Evolutionary conservation across 2,888 invertebrate genomes (phyloP), one percentile per base, ranked within the genome.

Genomic region (Leptinotarsa rubiginosa): DNA sequence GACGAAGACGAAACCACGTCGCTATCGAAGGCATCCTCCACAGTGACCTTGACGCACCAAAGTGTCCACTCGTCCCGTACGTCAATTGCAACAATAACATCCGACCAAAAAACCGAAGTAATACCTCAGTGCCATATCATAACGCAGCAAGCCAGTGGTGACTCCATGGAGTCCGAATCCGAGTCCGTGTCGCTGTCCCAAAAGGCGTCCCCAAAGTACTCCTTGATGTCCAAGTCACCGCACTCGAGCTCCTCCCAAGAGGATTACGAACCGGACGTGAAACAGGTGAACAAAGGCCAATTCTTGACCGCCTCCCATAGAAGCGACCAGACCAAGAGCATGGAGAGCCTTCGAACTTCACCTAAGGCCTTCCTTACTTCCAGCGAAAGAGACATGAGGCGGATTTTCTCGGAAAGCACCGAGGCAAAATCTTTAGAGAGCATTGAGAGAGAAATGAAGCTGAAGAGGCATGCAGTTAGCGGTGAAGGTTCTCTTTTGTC

Each of bases 211-310:
- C 87, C 86, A 15, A 84, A 84, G 68, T 87, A 87, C 78, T 87
- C 86, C 64, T 78, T 85, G 47, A 73, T 86, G 70, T 87, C 86
- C 70, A 88, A 87, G 81, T 87, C 87, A 15, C 87, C 87, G 50
- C 88, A 87, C 73, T 93, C 93, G 1, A 93, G 93, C 83, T 93
- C 93, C 47, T 92, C 92, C 76, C 93, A 93, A 84, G 93, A 93
- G 84, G 93, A 93, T 81, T 91, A 90, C 81, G 91, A 91, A 75
- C 91, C 91, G 50, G 92, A 92, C 81, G 87, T 90, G 49, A 91
- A 91, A 79, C 84, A 83, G 75, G 82, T 82, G 75, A 77, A 77
- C 54, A 86, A 90, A 50, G 90, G 90, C 20, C 91, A 91, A 78
- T 91, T 90, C 82, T 85, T 92, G 74, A 89, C 88, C 12, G 90